phyloP scores from a whole-genome alignment of 2,797 vertebrate species.

The Gymnothorax reevesii region DNA sequence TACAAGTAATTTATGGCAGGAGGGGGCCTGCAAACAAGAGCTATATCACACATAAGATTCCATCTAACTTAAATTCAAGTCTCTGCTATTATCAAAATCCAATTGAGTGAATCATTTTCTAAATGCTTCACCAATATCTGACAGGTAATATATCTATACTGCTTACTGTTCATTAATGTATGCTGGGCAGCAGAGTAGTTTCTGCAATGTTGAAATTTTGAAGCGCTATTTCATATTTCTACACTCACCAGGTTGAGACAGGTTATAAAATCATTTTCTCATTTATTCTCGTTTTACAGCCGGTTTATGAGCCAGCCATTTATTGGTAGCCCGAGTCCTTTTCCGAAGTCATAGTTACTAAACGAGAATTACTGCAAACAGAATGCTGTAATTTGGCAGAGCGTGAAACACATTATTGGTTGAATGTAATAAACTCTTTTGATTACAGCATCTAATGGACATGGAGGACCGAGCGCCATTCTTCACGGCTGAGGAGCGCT shows the following conservation, averaged over 20 bases:
- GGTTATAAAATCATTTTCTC: not conserved
- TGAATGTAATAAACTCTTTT: slow-evolving; percentile 6
- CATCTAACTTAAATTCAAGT: not conserved
- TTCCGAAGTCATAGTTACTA: not conserved
- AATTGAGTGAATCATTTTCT: not conserved
- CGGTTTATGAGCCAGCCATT: not conserved
- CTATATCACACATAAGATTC: not conserved
- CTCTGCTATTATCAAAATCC: not conserved
- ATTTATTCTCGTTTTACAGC: slow-evolving; percentile 7
- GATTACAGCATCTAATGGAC: slow-evolving; percentile 11
- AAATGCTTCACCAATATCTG: not conserved
- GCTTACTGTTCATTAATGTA: not conserved
- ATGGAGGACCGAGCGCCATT: not conserved
- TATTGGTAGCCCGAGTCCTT: not conserved
- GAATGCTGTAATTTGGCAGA: slow-evolving; percentile 1
- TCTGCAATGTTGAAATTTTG: not conserved
- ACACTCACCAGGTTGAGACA: not conserved
- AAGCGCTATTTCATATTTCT: slow-evolving; percentile 4
- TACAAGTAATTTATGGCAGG: not conserved
- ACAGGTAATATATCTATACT: not conserved
- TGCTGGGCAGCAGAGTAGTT: not conserved
- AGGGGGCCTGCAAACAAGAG: not conserved
- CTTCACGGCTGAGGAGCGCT: not conserved
- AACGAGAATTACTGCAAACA: slow-evolving; percentile 17
- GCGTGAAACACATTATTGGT: slow-evolving; percentile 6